phyloP scores from a whole-genome alignment of 2,797 vertebrate species.

The Acrossocheilus wenchowensis region DNA sequence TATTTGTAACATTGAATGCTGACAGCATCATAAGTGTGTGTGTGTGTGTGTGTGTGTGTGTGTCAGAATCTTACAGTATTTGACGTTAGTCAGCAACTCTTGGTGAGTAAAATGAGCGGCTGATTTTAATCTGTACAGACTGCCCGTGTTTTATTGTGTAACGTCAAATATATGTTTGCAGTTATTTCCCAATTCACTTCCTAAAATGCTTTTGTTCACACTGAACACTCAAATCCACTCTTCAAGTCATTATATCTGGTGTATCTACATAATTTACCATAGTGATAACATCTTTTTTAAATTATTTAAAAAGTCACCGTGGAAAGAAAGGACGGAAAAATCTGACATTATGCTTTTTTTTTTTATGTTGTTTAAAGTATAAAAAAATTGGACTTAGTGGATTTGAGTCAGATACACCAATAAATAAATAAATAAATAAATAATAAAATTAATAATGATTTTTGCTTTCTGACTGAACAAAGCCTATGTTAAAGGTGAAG shows the following conservation, averaged over 20 bases:
- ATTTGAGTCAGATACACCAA: neutral
- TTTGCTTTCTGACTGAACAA: neutral
- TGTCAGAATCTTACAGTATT: neutral
- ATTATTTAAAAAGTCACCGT: neutral
- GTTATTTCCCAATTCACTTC: neutral
- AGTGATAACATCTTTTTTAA: neutral
- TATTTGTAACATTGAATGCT: constrained; percentile 24
- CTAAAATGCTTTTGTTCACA: constrained; percentile 3
- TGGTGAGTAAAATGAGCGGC: neutral
- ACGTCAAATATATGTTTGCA: neutral
- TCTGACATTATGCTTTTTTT: neutral
- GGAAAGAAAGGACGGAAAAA: neutral
- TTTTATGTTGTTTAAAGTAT: neutral
- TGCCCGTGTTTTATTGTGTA: neutral
- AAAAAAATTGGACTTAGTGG: neutral
- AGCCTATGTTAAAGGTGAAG: neutral
- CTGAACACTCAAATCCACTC: neutral
- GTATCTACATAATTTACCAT: neutral
- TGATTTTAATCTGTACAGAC: constrained; percentile 22
- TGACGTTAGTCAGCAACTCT: neutral
- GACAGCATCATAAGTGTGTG: constrained; percentile 12
- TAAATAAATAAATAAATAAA: neutral
- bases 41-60: too few species aligned
- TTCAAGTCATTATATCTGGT: neutral
- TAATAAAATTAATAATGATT: neutral